phyloP scores from a whole-genome alignment of 2,888 invertebrate genomes.

The Calameuta pallipes region DNA sequence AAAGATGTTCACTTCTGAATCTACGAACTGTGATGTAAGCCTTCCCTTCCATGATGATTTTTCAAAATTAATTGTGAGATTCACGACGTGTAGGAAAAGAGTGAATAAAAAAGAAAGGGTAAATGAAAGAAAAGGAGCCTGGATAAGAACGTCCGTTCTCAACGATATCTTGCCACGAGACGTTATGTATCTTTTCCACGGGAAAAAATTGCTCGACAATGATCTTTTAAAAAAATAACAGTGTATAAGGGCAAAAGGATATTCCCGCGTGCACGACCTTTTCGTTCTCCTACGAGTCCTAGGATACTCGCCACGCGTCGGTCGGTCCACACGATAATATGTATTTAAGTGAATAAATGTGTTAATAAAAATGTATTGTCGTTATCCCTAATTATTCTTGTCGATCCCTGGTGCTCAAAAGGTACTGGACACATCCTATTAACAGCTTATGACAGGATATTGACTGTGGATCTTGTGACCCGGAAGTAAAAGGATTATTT shows the following conservation, averaged over 20 bases:
- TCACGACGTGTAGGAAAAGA: not conserved
- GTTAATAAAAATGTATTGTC: slow-evolving; percentile 6
- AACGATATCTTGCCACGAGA: not conserved
- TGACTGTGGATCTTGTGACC: not conserved
- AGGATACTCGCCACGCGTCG: not conserved
- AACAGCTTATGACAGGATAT: not conserved
- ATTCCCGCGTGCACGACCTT: not conserved
- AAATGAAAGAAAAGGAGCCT: not conserved
- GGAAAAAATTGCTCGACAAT: not conserved
- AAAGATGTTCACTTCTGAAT: not conserved
- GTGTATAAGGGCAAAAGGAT: not conserved
- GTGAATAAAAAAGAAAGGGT: not conserved
- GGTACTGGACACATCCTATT: not conserved
- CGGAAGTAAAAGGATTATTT: not conserved
- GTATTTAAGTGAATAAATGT: not conserved
- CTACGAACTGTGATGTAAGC: not conserved
- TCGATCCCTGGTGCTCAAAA: not conserved
- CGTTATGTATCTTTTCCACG: not conserved
- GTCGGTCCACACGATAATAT: not conserved
- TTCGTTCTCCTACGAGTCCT: not conserved
- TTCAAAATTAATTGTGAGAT: not conserved
- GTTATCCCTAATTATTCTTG: not conserved
- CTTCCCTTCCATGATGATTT: not conserved
- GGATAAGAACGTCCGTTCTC: not conserved
- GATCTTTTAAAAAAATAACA: not conserved